phyloP scores from a whole-genome alignment of 1,140 invertebrate genomes.

The Drosophila insularis region DNA sequence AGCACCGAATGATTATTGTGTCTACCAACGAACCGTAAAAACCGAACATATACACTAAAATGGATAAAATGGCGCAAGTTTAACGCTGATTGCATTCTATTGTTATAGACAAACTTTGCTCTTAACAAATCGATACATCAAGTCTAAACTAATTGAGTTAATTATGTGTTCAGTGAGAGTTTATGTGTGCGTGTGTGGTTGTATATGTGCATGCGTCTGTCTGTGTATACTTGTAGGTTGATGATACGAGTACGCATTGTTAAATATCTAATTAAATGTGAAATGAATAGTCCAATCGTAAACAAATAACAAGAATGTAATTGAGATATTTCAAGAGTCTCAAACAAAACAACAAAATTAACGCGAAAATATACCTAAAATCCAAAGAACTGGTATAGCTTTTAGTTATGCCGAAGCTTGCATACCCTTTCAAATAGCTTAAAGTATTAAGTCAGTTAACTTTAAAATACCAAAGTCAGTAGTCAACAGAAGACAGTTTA shows the following conservation, averaged over 20 bases:
- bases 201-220: neutral
- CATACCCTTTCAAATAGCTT: neutral
- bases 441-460: too few species aligned
- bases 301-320: conserved; percentile 29
- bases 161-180: conserved; percentile 23
- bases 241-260: conserved; percentile 4
- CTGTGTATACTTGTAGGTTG: conserved; percentile 1
- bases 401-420: neutral
- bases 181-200: neutral
- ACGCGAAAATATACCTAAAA: conserved; percentile 6
- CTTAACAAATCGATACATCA: conserved; percentile 38
- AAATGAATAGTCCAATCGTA: conserved; percentile 45
- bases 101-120: conserved; percentile 27
- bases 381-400: neutral
- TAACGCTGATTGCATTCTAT: conserved; percentile 42
- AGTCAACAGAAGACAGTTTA: too few species aligned
- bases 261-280: conserved; percentile 62
- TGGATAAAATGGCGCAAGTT: neutral
- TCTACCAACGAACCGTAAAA: neutral
- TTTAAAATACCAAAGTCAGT: too few species aligned
- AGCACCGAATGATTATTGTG: neutral
- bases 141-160: conserved; percentile 45
- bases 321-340: conserved; percentile 23
- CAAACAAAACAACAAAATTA: conserved; percentile 8
- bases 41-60: conserved; percentile 9